Base-by-base conservation (phyloP, 2,888 invertebrate species). In the Schizaphis graminum region DNA sequence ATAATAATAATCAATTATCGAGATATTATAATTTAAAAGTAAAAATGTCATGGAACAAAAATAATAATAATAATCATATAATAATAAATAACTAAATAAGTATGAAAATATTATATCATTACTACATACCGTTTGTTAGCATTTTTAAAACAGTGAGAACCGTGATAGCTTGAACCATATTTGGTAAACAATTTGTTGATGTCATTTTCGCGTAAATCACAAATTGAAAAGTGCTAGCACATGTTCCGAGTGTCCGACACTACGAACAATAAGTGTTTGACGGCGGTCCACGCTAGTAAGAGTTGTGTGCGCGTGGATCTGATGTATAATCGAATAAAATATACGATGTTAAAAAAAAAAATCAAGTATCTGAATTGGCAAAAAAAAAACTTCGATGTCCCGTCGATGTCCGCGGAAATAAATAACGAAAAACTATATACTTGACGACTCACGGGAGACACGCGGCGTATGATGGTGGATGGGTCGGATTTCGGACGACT, bases 131-230 rank as follows among this genome's bases (percentile, higher is more conserved):
- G 96, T 98, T 97, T 95, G 97, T 97, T 96, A 97, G 96, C 97
- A 98, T 98, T 95, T 97, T 97, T 95, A 98, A 97, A 96, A 98
- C 97, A 95, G 98, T 98, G 95, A 98, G 97, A 96, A 98, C 97
- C 96, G 98, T 98, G 96, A 98, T 98, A 96, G 98, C 97, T 97
- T 98, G 98, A 97, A 98, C 97, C 97, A 98, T 97, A 95, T 96
- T 97, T 96, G 97, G 96, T 95, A 96, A 95, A 96, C 96, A 96
- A 95, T 96, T 96, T 95, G 96, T 96, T 96, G 96, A 97, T 96
- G 96, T 96, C 97, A 97, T 97, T 96, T 97, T 89, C 93, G 91
- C 61, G 91, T 87, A 87, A 92, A 92, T 86, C 91, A 86, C 86
- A 92, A 92, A 57, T 89, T 53, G 41, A 91, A 87, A 47, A 90